Conservation (phyloP, 2,113 vertebrate species). For the Sialia sialis region DNA sequence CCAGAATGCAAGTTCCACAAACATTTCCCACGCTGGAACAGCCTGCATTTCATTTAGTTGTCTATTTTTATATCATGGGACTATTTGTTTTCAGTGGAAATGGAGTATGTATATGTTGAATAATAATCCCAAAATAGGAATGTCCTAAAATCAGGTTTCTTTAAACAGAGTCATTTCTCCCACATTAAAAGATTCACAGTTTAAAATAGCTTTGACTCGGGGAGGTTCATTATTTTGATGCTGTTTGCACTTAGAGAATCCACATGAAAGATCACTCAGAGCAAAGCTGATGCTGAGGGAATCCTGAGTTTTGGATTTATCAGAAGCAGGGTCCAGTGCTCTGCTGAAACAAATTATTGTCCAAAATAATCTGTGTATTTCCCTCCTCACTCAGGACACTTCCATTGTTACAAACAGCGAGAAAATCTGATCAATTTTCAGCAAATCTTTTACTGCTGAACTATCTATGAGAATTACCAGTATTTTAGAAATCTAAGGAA, state of each 20-base stretch:
- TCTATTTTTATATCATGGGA: constrained; percentile 7
- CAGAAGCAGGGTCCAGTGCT: not conserved
- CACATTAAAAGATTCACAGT: not conserved
- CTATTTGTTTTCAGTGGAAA: constrained; percentile 22
- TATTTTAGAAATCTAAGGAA: not conserved
- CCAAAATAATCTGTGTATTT: not conserved
- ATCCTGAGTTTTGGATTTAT: not conserved
- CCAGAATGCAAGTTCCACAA: not conserved
- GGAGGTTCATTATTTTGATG: not conserved
- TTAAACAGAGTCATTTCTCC: not conserved
- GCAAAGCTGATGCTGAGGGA: not conserved
- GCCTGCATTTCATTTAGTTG: constrained; percentile 36
- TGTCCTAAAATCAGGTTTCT: not conserved
- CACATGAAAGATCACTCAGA: not conserved
- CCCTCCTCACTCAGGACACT: not conserved
- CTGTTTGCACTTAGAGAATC: not conserved
- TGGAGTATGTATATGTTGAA: not conserved
- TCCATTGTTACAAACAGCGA: not conserved
- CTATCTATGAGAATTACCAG: rapidly evolving
- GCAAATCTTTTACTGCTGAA: not conserved
- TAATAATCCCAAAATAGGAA: not conserved
- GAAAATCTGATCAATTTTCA: not conserved
- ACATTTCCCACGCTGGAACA: not conserved
- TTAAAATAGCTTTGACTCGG: not conserved
- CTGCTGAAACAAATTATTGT: not conserved